Base-by-base conservation (phyloP, 2,888 invertebrate genomes). In the Adelognathus sp. region DNA sequence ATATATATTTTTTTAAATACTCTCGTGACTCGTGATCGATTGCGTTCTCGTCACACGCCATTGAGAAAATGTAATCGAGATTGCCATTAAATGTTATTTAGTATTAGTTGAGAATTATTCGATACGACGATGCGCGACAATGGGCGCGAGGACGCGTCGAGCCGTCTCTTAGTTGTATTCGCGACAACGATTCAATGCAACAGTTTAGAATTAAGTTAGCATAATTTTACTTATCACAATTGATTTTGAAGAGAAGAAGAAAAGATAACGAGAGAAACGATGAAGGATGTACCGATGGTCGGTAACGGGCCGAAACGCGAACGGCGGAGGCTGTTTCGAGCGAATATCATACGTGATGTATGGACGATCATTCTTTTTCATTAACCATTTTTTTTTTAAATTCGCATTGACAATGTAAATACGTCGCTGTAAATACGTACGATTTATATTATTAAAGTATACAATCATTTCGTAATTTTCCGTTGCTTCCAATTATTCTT, bases 391-490 rank as follows among this genome's bases (percentile, higher is more conserved):
- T 70, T 78, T n/a, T n/a, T n/a, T n/a, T n/a, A n/a, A n/a, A 86
- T 83, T 84, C 82, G 80, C 85, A 86, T 83, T 82, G 80, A 81
- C 81, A 83, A 69, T 87, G 88, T 87, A 87, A 85, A 87, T 87
- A 87, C 83, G 84, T 80, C 81, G 76, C 83, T 87, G 87, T 87
- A 88, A 81, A 87, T 87, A 87, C 82, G 79, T 84, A 84, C 77
- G 84, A n/a, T n/a, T n/a, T n/a, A 79, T 84, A 83, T 81, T 81
- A 81, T n/a, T 79, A 83, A 78, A 81, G 64, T 78, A 46, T 74
- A 66, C 39, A 60, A 73, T 33, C 36, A 60, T 78, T 73, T 78
- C 52, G 11, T 70, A 74, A 27, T 16, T 14, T 61, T 24, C 41
- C 27, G 9, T 27, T 9, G 18, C 11, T 50, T 21, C 11, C 11